phyloP scores from a whole-genome alignment of 2,888 invertebrate genomes.

The Drosophila falleni region DNA sequence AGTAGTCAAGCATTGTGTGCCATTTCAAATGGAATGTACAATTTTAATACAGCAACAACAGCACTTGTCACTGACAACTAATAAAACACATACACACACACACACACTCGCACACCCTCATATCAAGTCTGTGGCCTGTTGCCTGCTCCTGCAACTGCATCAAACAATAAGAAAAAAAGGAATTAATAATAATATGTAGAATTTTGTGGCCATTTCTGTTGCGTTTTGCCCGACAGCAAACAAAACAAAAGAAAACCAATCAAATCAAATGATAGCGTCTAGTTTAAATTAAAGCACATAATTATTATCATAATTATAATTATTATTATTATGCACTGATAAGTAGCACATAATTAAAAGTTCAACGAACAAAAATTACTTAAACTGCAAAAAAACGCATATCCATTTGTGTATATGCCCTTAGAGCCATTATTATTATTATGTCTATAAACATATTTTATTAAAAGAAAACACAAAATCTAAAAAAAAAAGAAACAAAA shows the following conservation, averaged over 20 bases:
- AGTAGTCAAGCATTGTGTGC: slow-evolving; percentile 36
- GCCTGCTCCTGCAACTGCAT: slow-evolving; percentile 33
- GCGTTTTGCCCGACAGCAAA: slow-evolving; percentile 57
- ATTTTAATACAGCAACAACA: slow-evolving; percentile 34
- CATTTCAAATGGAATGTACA: slow-evolving; percentile 44
- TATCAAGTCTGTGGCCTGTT: slow-evolving; percentile 32
- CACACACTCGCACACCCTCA: slow-evolving; percentile 14
- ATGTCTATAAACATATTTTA: slow-evolving; percentile 20
- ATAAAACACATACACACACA: slow-evolving; percentile 22
- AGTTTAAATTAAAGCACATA: slow-evolving; percentile 54
- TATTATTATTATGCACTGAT: slow-evolving; percentile 30
- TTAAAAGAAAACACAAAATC: slow-evolving; percentile 18
- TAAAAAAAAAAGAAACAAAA: slow-evolving; percentile 19
- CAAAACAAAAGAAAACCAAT: slow-evolving; percentile 51
- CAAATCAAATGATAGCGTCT: slow-evolving; percentile 68
- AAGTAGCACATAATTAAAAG: slow-evolving; percentile 57
- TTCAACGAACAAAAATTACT: slow-evolving; percentile 77
- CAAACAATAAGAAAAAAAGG: not conserved
- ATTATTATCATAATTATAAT: slow-evolving; percentile 19
- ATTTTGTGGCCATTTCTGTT: slow-evolving; percentile 77
- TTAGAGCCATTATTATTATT: slow-evolving; percentile 37
- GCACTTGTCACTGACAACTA: slow-evolving; percentile 46
- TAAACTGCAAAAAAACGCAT: slow-evolving; percentile 43
- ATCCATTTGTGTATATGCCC: slow-evolving; percentile 34
- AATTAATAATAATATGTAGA: slow-evolving; percentile 57